Conservation (phyloP, 2,797 vertebrate species). For the Cirrhinus molitorella region DNA sequence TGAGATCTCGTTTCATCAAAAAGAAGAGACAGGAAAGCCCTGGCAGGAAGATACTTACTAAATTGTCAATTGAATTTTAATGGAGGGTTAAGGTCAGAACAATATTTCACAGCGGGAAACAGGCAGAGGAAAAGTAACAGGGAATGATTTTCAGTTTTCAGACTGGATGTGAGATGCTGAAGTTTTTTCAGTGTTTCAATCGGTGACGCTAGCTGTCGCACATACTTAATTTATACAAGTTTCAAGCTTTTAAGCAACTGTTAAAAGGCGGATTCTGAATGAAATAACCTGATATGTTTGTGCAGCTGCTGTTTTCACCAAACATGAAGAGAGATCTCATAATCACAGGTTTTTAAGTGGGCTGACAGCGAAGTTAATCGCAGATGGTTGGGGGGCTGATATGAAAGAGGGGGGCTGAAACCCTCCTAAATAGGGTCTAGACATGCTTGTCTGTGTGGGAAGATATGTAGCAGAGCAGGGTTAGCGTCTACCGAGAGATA, state of each 20-base stretch:
- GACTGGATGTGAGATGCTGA: neutral
- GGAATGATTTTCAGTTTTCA: neutral
- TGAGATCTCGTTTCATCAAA: conserved; percentile 20
- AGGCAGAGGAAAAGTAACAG: neutral
- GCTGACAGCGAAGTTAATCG: conserved; percentile 10
- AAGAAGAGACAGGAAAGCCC: conserved; percentile 24
- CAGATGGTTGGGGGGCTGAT: neutral
- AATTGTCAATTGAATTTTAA: conserved; percentile 52
- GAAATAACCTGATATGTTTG: conserved; percentile 9
- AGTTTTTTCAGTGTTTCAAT: neutral
- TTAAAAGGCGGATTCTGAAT: neutral
- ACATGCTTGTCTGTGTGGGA: conserved; percentile 18
- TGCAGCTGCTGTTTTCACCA: conserved; percentile 30
- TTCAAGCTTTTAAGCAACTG: neutral
- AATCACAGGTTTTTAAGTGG: conserved; percentile 36
- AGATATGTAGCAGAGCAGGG: neutral
- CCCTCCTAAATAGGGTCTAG: neutral
- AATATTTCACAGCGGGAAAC: conserved; percentile 38
- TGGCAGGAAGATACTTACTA: conserved; percentile 32
- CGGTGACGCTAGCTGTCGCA: neutral
- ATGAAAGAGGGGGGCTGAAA: neutral
- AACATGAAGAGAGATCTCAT: conserved; percentile 17
- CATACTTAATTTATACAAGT: neutral
- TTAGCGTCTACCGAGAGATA: neutral
- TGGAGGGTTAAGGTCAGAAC: conserved; percentile 50